Percentiles rank a stretch among this genome's conserved stretches.
phyloP scores from a whole-genome alignment of 2,888 invertebrate species.

The Diaprepes abbreviatus region DNA sequence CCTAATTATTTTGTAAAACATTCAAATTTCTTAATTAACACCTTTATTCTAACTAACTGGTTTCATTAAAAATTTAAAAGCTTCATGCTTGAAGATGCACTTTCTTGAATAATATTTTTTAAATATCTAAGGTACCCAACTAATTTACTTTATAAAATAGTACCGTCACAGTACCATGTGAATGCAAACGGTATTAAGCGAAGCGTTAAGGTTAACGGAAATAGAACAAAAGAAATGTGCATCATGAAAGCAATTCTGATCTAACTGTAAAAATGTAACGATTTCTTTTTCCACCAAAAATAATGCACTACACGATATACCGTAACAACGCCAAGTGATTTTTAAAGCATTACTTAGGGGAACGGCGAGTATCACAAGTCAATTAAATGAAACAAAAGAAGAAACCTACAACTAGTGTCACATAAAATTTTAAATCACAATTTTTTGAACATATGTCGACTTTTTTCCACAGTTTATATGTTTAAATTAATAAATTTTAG shows the following conservation, averaged over 20 bases:
- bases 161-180: constrained; percentile 20
- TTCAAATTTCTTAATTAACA: not conserved
- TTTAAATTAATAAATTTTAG: no score
- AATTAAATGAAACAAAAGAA: no score
- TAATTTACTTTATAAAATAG: constrained; percentile 19
- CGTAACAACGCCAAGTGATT: not conserved
- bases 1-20: no score
- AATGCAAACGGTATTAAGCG: constrained; percentile 22
- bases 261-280: constrained; percentile 36
- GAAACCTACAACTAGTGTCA: no score
- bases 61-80: not conserved
- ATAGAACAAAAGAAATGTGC: constrained; percentile 33
- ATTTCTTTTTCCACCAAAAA: constrained; percentile 32
- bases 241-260: constrained; percentile 28
- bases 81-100: constrained; percentile 10
- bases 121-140: not conserved
- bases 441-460: no score
- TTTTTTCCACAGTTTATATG: no score
- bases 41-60: not conserved
- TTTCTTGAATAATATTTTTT: not conserved
- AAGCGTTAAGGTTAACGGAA: constrained; percentile 33
- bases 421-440: no score
- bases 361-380: no score
- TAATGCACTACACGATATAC: constrained; percentile 4
- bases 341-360: not conserved